These are phyloP conservation scores for Drosophila sproati DNA, from an alignment of 1,140 invertebrate species.

Conservation along the genomic window DNA sequence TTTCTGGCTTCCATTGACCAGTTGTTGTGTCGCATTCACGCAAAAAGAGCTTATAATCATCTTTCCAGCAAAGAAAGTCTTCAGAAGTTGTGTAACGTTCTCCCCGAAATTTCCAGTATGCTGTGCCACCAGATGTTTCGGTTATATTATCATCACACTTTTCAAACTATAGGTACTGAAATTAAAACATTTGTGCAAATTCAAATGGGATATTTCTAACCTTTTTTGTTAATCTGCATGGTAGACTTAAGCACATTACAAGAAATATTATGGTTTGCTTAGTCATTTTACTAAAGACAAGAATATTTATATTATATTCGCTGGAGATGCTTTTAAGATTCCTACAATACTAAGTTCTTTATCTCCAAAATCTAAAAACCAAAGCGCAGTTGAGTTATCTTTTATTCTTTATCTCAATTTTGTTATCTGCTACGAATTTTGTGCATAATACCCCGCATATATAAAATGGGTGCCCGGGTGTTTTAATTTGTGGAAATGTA, in stretches of 20 bases:
- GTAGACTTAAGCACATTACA: not conserved
- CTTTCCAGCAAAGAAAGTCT: constrained; percentile 40
- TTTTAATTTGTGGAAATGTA: not conserved
- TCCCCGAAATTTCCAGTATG: constrained; percentile 50
- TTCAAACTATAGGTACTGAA: constrained; percentile 12
- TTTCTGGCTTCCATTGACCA: constrained; percentile 38
- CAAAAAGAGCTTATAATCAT: constrained; percentile 34
- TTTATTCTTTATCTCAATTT: constrained; percentile 43
- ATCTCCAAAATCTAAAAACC: constrained; percentile 8
- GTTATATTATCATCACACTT: constrained; percentile 43
- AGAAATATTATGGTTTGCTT: not conserved
- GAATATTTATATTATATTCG: not conserved
- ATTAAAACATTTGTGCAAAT: not conserved
- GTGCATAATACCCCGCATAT: constrained; percentile 21
- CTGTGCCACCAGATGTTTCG: constrained; percentile 1
- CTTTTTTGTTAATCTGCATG: constrained; percentile 20
- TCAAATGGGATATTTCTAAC: not conserved
- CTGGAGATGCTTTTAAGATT: constrained; percentile 1
- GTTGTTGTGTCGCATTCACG: constrained; percentile 42
- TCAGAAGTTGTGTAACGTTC: constrained; percentile 39
- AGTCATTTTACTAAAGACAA: constrained; percentile 2
- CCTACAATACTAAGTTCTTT: constrained; percentile 17
- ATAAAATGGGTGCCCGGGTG: constrained; percentile 2
- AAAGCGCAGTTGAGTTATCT: constrained; percentile 25
- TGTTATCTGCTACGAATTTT: constrained; percentile 35